Evolutionary conservation across 2,797 vertebrate species (phyloP), one percentile per base, ranked within the genome.

Genomic region (Hippopotamyrus pictus): DNA sequence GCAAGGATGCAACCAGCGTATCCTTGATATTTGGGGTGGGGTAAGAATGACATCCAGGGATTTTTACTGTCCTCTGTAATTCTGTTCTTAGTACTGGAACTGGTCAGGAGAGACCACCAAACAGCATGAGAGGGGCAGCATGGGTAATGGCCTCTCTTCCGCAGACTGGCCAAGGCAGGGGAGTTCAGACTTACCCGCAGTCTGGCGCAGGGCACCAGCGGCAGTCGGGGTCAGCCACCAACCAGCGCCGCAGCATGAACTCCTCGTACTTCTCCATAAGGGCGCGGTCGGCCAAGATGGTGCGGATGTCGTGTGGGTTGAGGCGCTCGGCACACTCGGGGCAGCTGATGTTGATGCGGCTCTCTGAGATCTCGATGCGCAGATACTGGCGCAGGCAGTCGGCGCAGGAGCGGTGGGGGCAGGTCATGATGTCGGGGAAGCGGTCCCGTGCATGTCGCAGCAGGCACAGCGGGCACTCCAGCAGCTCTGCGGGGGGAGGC

Each of bases 241-340:
- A 96, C 98, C 98, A 99, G 53, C 98, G 95, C 88, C 98, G 96
- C 88, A 99, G 96, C 98, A 99, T 99, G 93, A 99, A 99, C 94
- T 99, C 98, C 93, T 99, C 98, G 0, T 99, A 99, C 92, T 99
- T 99, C 93, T 99, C 98, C 98, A 99, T 99, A 91, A 99, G 96
- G 46, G 95, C 92, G 73, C 96, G 97, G 89, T 99, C 98, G 14
- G 96, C 97, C 90, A 99, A 92, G 95, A 99, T 99, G 93, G 98
- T 95, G 89, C 97, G 95, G 92, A 99, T 99, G 93, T 99, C 98
- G 29, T 99, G 97, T 1, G 98, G 98, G 95, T 99, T 99, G 93
- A 98, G 99, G 57, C 98, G 97, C 95, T 99, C 98, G 0, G 98
- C 97, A 95, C 98, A 99, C 93, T 99, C 98, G 0, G 98, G 98